phyloP scores from a whole-genome alignment of 2,888 invertebrate species.

The Caenorhabditis virilis region DNA sequence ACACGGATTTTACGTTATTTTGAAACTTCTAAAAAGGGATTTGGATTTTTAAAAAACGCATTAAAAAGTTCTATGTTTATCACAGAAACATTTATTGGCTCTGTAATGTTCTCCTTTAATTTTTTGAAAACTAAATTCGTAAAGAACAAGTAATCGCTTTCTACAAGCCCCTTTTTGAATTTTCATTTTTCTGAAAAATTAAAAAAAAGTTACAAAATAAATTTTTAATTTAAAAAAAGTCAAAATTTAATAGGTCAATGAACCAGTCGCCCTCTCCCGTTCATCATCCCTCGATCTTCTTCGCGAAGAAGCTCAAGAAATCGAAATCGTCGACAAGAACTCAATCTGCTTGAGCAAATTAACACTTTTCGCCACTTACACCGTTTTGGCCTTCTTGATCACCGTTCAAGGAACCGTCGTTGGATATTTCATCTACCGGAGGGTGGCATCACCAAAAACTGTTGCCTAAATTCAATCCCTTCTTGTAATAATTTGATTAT shows the following conservation, averaged over 20 bases:
- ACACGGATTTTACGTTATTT: too few relatives aligned
- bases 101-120: neutral
- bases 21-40: too few relatives aligned
- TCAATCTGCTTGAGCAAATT: slow-evolving; percentile 57
- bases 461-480: slow-evolving; percentile 17
- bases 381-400: slow-evolving; percentile 57
- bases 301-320: slow-evolving; percentile 45
- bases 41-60: too few relatives aligned
- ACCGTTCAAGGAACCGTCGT: slow-evolving; percentile 61
- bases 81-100: neutral
- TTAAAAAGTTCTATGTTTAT: neutral
- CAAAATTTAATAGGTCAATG: slow-evolving; percentile 43
- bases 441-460: slow-evolving; percentile 17
- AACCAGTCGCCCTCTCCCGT: slow-evolving; percentile 57
- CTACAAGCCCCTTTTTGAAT: neutral
- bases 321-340: slow-evolving; percentile 13
- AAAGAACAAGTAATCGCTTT: neutral
- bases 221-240: too few relatives aligned
- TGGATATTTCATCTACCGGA: slow-evolving; percentile 51
- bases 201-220: too few relatives aligned
- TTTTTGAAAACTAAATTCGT: neutral
- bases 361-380: slow-evolving; percentile 59
- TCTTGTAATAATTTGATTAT: neutral
- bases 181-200: too few relatives aligned
- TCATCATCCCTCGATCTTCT: slow-evolving; percentile 41